Conservation (phyloP, 2,113 vertebrate species). For the Gopherus flavomarginatus region DNA sequence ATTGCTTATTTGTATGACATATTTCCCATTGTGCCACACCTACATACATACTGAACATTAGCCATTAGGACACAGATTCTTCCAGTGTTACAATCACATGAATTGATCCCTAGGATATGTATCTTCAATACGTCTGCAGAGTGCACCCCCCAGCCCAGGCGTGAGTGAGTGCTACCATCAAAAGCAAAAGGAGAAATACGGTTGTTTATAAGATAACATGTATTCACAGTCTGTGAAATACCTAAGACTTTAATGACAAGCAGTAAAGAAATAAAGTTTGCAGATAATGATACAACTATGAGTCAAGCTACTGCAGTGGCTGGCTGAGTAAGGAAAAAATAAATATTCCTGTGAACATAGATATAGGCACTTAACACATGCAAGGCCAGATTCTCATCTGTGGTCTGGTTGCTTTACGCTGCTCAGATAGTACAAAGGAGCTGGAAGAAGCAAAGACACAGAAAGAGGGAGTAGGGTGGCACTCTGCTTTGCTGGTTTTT, state of each 20-base stretch:
- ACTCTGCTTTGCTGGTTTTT: neutral
- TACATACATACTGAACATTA: neutral
- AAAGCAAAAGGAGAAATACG: neutral
- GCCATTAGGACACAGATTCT: neutral
- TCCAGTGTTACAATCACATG: neutral
- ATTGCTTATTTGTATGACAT: conserved; percentile 23
- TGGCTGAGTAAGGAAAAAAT: neutral
- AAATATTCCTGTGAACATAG: neutral
- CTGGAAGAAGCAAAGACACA: neutral
- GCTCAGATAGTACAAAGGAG: neutral
- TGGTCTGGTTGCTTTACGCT: neutral
- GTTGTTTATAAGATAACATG: neutral
- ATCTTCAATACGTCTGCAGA: neutral
- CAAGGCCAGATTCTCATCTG: neutral
- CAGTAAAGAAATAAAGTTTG: neutral
- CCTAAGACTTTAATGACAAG: neutral
- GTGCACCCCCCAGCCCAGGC: accelerated
- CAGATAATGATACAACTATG: neutral
- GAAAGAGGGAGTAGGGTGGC: accelerated
- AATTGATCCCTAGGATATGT: neutral
- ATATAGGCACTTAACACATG: neutral
- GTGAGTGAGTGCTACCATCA: neutral
- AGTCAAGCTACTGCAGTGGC: neutral
- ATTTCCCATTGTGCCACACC: neutral
- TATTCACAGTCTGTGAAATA: neutral